These are phyloP conservation scores for Acleris holmiana DNA, from an alignment of 2,888 invertebrate genomes.

Conservation along the genomic window DNA sequence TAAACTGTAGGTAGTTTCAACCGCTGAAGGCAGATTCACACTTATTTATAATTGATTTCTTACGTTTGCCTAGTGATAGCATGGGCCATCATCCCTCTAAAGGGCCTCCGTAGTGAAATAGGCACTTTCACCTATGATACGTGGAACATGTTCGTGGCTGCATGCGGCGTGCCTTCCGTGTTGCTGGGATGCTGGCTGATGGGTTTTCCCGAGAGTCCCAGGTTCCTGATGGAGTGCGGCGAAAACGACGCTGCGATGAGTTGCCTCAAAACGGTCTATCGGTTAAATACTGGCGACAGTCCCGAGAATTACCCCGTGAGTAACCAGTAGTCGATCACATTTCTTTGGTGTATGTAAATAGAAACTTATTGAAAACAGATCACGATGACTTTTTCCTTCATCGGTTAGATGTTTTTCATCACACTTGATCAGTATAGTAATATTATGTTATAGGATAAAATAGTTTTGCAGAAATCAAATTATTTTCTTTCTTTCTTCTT, in stretches of 20 bases:
- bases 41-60: not conserved
- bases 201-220: constrained; percentile 92
- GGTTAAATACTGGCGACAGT: constrained; percentile 88
- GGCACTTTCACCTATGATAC: constrained; percentile 88
- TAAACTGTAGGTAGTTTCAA: too few relatives aligned
- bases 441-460: too few relatives aligned
- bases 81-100: constrained; percentile 90
- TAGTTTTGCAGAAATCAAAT: too few relatives aligned
- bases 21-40: too few relatives aligned
- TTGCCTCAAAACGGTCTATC: constrained; percentile 88
- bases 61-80: constrained; percentile 86
- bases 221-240: constrained; percentile 91
- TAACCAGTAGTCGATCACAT: constrained; percentile 27
- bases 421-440: too few relatives aligned
- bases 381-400: too few relatives aligned
- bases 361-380: too few relatives aligned
- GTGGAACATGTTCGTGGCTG: constrained; percentile 92
- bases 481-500: too few relatives aligned
- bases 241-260: constrained; percentile 90
- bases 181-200: constrained; percentile 88
- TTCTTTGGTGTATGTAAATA: not conserved
- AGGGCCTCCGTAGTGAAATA: constrained; percentile 84
- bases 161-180: constrained; percentile 89
- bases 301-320: constrained; percentile 89
- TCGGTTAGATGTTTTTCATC: too few relatives aligned